phyloP scores from a whole-genome alignment of 2,113 vertebrate genomes.

The Neodontobutis hainanensis region DNA sequence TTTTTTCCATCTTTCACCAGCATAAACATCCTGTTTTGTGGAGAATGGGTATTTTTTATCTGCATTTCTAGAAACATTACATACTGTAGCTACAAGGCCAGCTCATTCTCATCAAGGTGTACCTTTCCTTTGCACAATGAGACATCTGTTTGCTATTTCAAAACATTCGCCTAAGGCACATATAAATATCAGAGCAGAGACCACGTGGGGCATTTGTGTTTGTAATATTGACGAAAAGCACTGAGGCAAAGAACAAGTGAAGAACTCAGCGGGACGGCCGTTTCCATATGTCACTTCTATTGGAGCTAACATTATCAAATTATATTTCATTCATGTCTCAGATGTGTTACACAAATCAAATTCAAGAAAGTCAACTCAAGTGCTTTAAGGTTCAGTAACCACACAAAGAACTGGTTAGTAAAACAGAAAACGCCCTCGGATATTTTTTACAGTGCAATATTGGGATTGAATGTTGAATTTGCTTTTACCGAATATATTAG shows the following conservation, averaged over 20 bases:
- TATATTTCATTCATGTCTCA: neutral
- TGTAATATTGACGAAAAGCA: slow-evolving; percentile 30
- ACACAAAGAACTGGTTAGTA: neutral
- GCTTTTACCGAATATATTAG: no score
- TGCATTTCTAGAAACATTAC: no score
- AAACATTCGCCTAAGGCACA: neutral
- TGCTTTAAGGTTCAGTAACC: neutral
- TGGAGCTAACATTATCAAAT: neutral
- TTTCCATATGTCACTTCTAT: slow-evolving; percentile 16
- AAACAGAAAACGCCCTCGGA: neutral
- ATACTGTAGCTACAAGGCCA: no score
- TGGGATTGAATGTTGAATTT: no score
- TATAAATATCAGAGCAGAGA: slow-evolving; percentile 7
- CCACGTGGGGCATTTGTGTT: slow-evolving; percentile 12
- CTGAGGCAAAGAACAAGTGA: slow-evolving; percentile 18
- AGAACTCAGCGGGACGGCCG: slow-evolving; percentile 18
- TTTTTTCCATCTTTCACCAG: no score
- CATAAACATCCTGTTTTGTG: no score
- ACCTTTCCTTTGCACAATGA: neutral
- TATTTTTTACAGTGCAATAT: neutral
- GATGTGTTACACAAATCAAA: neutral
- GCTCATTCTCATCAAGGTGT: neutral
- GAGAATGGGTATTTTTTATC: no score
- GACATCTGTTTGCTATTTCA: neutral
- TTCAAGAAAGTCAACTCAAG: neutral